Conservation (phyloP, 2,113 vertebrate species). For the Tonatia bakeri region DNA sequence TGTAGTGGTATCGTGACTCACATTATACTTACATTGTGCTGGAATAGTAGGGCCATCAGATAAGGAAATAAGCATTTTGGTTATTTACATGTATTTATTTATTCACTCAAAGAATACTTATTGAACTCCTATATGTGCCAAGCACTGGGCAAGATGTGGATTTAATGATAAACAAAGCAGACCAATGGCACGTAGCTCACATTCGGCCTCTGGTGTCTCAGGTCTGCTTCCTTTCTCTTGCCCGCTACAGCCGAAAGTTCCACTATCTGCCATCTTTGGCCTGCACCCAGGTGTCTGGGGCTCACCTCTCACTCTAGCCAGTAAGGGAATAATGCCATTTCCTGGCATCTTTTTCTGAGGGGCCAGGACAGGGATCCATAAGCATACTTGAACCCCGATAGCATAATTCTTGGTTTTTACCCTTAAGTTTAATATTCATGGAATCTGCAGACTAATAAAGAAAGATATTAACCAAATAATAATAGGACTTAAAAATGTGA, state of each 20-base stretch:
- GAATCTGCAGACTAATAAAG: background rate
- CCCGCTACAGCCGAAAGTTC: background rate
- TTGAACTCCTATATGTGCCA: background rate
- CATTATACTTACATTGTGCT: background rate
- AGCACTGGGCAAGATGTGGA: background rate
- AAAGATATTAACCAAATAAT: background rate
- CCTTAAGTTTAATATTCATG: background rate
- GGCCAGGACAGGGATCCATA: background rate
- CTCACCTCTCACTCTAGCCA: background rate
- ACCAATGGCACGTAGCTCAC: background rate
- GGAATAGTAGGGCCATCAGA: background rate
- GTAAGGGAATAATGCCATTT: background rate
- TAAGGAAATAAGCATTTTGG: background rate
- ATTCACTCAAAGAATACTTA: background rate
- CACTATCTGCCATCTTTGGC: background rate
- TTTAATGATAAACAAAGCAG: background rate
- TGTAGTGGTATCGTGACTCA: background rate
- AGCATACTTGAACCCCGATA: background rate
- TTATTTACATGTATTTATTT: background rate
- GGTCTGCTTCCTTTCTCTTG: background rate
- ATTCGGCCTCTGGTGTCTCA: background rate
- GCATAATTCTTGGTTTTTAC: background rate
- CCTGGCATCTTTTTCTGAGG: background rate
- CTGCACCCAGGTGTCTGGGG: background rate
- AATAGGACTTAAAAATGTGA: background rate